Evolutionary conservation across 2,888 invertebrate genomes (phyloP), one percentile per base, ranked within the genome.

Genomic region (Corythucha ciliata): DNA sequence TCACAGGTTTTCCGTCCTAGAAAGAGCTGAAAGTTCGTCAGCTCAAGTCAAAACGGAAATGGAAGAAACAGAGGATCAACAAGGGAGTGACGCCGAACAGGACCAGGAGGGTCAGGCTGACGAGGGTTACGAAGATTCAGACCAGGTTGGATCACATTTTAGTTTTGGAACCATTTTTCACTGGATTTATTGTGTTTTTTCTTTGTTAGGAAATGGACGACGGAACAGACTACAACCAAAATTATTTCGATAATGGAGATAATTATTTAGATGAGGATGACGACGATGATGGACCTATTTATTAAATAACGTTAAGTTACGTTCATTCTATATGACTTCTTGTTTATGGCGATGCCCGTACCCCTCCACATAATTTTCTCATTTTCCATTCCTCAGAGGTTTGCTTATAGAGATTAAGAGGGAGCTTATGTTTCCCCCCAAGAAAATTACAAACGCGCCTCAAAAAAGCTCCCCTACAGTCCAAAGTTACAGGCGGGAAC

Each of bases 201-300:
- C 36, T 8, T 36, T 45, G 37, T 27, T 40, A 48, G 64, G 88
- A 89, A 68, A 80, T 87, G 76, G 89, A 89, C 65, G 87, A 87
- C 63, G 89, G 88, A 18, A 89, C 87, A 20, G 88, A 89, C 67
- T 89, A 89, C 65, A 83, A 81, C 0, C 84, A 86, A 62, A 87
- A 82, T 64, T 88, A 87, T 66, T 89, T 89, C 67, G 88, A 89
- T 66, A 87, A 88, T 67, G 89, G 88, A 1, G 89, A 89, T 69
- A 80, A 77, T 25, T 87, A 83, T 48, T 46, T 64, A 65, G 87
- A 87, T 65, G 87, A 88, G 55, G 88, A 89, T 61, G 88, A 88
- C 63, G 88, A 89, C 66, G 87, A 87, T 66, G 87, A 87, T 70
- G 87, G 85, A 12, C 84, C 87, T 41, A 77, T 83, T 53, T 87